A percentile compares a stretch with the other conserved stretches of the same genome.
Conservation (phyloP, 2,113 vertebrate species). For the Mohoua ochrocephala region DNA sequence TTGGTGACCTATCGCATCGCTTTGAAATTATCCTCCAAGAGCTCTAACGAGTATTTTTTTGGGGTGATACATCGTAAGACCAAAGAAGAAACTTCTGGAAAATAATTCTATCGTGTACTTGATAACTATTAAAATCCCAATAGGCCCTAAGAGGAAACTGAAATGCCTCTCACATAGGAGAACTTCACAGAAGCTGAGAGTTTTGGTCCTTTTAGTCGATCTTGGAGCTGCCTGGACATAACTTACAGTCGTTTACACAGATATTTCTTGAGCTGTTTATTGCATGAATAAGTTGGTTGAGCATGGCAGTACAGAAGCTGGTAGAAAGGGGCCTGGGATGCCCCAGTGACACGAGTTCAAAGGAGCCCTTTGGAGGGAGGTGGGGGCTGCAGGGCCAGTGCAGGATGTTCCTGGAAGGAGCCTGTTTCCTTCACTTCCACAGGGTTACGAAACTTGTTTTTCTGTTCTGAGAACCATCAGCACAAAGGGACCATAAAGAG, state of each 20-base stretch:
- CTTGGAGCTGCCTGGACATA: not conserved
- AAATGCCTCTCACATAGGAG: not conserved
- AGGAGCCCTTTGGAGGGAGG: not conserved
- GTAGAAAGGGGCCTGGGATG: not conserved
- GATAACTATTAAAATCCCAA: not conserved
- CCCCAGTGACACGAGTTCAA: not conserved
- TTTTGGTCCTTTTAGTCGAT: not conserved
- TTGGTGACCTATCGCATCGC: not conserved
- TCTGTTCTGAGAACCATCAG: not conserved
- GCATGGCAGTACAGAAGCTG: not conserved
- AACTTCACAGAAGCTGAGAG: not conserved
- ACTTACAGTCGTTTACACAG: not conserved
- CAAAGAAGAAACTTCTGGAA: not conserved
- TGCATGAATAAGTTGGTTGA: not conserved
- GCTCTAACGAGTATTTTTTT: not conserved
- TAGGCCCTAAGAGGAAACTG: not conserved
- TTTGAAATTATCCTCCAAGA: not conserved
- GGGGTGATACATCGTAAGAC: not conserved
- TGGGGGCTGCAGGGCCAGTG: not conserved
- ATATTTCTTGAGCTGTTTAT: not conserved
- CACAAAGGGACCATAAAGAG: not conserved
- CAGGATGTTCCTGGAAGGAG: conserved; percentile 16
- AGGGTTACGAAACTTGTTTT: conserved; percentile 10
- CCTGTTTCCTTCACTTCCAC: not conserved
- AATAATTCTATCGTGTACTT: not conserved